Base-by-base conservation (phyloP, 2,113 vertebrate species). In the Corapipo altera region DNA sequence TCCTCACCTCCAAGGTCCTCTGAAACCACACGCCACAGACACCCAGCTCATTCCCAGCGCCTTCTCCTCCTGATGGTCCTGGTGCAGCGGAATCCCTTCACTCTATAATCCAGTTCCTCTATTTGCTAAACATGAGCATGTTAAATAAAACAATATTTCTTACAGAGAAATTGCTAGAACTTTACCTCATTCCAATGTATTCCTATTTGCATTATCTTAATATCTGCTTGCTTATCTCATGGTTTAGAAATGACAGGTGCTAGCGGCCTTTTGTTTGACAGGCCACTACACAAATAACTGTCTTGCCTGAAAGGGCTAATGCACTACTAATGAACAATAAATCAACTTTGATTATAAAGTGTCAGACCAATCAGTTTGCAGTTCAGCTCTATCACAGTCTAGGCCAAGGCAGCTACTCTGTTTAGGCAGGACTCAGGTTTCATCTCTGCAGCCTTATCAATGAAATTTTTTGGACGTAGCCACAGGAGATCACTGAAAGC, bases 291-390 rank as follows among this genome's bases (percentile, higher is more conserved):
- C 99, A 99, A 99, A 99, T 98, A 99, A 98, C 98, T 98, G 98
- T 98, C 98, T 98, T 98, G 98, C 98, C 98, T 99, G 98, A 98
- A 98, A 99, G 98, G 98, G 98, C 98, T 99, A 99, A 99, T 99
- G 99, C 98, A 98, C 98, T 98, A 98, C 99, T 99, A 99, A 99
- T 99, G 99, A 99, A 99, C 99, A 99, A 99, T 99, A 99, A 99
- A 99, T 99, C 99, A 99, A 99, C 98, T 99, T 99, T 99, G 99
- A 99, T 99, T 99, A 99, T 98, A 99, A 99, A 99, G 98, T 99
- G 99, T 99, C 99, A 99, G 97, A 95, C 98, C 98, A 98, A 98
- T 99, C 98, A 98, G 98, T 98, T 98, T 98, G 98, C 99, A 98
- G 98, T 97, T 98, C 98, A 97, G 98, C 98, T 98, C 98, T 97